phyloP scores from a whole-genome alignment of 2,113 vertebrate genomes.

The Sceloporus tristichus region DNA sequence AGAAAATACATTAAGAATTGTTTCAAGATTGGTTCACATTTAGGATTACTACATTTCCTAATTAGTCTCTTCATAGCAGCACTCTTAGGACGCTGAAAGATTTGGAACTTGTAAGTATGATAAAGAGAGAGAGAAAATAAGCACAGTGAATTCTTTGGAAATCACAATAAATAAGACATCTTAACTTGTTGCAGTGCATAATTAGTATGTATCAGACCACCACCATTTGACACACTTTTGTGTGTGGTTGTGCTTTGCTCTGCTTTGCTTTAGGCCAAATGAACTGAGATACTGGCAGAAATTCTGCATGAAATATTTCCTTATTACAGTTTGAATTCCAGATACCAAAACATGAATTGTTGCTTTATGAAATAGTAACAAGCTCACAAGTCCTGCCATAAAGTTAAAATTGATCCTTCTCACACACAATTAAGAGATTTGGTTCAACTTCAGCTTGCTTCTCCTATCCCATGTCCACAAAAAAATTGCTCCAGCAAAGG shows the following conservation, averaged over 20 bases:
- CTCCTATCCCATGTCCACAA: too few species aligned
- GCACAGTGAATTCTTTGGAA: too few species aligned
- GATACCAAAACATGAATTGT: background rate
- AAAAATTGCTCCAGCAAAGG: too few species aligned
- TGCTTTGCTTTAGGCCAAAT: background rate
- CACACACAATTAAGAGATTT: background rate
- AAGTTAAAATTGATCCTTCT: background rate
- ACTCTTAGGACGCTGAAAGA: too few species aligned
- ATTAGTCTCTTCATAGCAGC: too few species aligned
- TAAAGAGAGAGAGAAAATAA: too few species aligned
- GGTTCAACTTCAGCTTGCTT: too few species aligned
- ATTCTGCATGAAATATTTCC: background rate
- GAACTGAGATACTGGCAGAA: background rate
- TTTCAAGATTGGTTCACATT: conserved; percentile 6
- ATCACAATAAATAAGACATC: background rate
- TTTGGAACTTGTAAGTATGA: too few species aligned
- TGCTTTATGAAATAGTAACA: background rate
- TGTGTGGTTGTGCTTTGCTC: too few species aligned
- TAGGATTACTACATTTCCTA: background rate
- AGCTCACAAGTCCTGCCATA: background rate
- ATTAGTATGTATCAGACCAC: background rate
- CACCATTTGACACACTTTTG: background rate
- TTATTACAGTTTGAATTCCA: too few species aligned
- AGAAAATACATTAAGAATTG: background rate
- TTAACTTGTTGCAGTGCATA: background rate